phyloP scores from a whole-genome alignment of 2,113 vertebrate species.

The Isurus oxyrinchus region DNA sequence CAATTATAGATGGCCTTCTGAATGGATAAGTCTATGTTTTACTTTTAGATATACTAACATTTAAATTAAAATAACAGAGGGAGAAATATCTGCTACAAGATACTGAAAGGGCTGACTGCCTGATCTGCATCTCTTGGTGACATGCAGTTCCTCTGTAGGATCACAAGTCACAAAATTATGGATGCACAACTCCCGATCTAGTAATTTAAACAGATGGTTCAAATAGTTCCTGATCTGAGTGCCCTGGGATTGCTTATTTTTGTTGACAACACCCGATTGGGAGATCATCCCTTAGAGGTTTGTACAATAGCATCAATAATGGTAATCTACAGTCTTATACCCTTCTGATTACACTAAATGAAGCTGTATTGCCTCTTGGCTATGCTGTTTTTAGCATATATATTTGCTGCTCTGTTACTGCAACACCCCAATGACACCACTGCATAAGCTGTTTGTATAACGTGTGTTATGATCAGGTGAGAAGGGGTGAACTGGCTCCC shows the following conservation, averaged over 20 bases:
- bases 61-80: background rate
- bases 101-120: background rate
- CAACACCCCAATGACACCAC: background rate
- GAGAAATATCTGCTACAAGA: background rate
- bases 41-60: background rate
- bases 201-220: background rate
- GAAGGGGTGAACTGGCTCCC: no score
- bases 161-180: background rate
- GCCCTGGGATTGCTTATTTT: background rate
- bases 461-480: no score
- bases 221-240: background rate
- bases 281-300: background rate
- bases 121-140: background rate
- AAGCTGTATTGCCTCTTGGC: background rate
- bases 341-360: background rate
- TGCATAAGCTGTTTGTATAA: background rate
- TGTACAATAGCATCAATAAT: background rate
- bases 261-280: background rate
- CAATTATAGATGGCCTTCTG: background rate
- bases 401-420: background rate
- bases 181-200: background rate
- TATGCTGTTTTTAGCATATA: background rate
- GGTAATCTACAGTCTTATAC: background rate
- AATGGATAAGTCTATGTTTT: background rate
- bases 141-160: background rate